A percentile compares a stretch with the other conserved stretches of the same genome.
Conservation (phyloP, 2,888 invertebrate species). For the Xylocampa areola region DNA sequence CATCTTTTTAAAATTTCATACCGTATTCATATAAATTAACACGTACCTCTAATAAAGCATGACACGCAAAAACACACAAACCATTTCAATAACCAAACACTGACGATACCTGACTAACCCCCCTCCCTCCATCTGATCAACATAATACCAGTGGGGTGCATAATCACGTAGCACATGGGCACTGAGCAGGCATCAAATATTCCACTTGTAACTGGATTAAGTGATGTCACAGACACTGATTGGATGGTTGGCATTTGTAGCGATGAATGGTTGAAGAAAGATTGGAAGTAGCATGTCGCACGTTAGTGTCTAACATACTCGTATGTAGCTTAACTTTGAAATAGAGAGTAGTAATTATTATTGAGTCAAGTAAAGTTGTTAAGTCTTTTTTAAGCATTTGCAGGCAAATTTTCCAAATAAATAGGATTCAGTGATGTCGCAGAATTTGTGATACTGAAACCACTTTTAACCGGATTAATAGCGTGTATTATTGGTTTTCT, state of each 20-base stretch:
- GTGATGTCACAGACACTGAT: slow-evolving; percentile 56
- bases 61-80: slow-evolving; percentile 6
- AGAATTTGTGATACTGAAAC: too few species aligned
- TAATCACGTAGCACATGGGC: slow-evolving; percentile 40
- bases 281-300: slow-evolving; percentile 5
- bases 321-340: too few species aligned
- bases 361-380: too few species aligned
- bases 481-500: too few species aligned
- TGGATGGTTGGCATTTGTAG: slow-evolving; percentile 45
- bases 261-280: slow-evolving; percentile 16
- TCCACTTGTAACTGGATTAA: slow-evolving; percentile 60
- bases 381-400: too few species aligned
- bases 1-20: too few species aligned
- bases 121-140: slow-evolving; percentile 33
- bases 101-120: slow-evolving; percentile 40
- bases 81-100: slow-evolving; percentile 16
- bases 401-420: too few species aligned
- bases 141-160: slow-evolving; percentile 46
- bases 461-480: too few species aligned
- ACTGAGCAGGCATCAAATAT: slow-evolving; percentile 60
- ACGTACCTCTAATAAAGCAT: background rate
- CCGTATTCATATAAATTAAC: background rate
- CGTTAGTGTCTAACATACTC: too few species aligned
- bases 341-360: too few species aligned
- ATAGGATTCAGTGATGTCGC: too few species aligned